Percentiles rank a stretch among this genome's conserved stretches.
Conservation (phyloP, 2,113 vertebrate genomes). For the Etia nguti region DNA sequence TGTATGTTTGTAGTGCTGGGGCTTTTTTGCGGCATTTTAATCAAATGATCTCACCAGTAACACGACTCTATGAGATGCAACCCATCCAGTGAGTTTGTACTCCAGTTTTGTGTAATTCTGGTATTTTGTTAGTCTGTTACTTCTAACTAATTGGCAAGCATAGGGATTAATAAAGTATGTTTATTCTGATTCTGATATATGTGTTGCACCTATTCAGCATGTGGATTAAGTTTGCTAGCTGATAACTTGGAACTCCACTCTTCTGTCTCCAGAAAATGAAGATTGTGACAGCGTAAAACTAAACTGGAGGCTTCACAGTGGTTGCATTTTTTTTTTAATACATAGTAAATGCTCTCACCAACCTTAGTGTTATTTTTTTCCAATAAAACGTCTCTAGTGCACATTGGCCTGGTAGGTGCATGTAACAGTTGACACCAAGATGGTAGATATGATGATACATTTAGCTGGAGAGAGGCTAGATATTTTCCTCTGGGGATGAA, state of each 20-base stretch:
- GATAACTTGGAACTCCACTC: background rate
- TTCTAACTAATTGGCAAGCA: background rate
- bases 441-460: background rate
- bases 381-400: background rate
- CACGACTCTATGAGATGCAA: background rate
- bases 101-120: background rate
- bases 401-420: background rate
- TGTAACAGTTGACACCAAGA: background rate
- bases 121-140: background rate
- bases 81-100: background rate
- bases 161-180: too few species aligned
- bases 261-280: background rate
- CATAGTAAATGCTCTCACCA: background rate
- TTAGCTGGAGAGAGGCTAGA: background rate
- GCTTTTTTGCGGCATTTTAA: background rate
- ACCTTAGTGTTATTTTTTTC: background rate
- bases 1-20: background rate
- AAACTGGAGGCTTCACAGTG: background rate
- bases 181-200: too few species aligned
- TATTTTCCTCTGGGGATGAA: background rate
- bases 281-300: background rate
- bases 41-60: background rate
- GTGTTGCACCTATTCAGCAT: background rate
- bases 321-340: background rate
- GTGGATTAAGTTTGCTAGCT: background rate